Evolutionary conservation across 2,797 vertebrate species (phyloP).

Genomic region (Spinus pinus): DNA sequence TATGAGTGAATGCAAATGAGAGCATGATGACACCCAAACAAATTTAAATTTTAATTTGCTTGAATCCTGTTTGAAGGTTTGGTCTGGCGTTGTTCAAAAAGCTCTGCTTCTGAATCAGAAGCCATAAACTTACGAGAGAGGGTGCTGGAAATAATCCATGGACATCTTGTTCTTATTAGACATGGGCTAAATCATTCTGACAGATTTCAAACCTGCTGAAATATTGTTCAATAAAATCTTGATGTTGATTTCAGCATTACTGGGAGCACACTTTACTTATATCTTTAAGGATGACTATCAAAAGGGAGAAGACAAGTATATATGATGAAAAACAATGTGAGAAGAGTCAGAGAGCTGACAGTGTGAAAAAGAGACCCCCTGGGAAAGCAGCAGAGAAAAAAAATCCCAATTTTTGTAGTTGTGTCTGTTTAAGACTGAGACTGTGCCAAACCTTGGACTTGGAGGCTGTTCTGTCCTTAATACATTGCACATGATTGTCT

Average conservation of each 20-base stretch:
- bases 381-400: background rate
- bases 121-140: background rate
- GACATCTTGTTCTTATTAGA: slow-evolving; percentile 47
- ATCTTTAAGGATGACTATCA: background rate
- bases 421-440: slow-evolving; percentile 30
- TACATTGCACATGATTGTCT: slow-evolving; percentile 62
- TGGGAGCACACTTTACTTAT: background rate
- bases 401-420: background rate
- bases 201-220: slow-evolving; percentile 35
- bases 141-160: slow-evolving; percentile 35
- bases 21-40: background rate
- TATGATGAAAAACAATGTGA: background rate
- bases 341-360: background rate
- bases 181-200: background rate
- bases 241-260: background rate
- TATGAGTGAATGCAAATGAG: background rate
- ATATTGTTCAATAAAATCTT: background rate
- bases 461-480: slow-evolving; percentile 49
- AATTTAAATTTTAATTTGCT: background rate
- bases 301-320: background rate
- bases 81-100: background rate
- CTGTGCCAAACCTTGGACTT: slow-evolving; percentile 50
- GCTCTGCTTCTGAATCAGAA: slow-evolving; percentile 37
- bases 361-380: background rate
- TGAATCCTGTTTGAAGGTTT: background rate